Base-by-base conservation (phyloP, 2,113 vertebrate genomes). In the Sula dactylatra region DNA sequence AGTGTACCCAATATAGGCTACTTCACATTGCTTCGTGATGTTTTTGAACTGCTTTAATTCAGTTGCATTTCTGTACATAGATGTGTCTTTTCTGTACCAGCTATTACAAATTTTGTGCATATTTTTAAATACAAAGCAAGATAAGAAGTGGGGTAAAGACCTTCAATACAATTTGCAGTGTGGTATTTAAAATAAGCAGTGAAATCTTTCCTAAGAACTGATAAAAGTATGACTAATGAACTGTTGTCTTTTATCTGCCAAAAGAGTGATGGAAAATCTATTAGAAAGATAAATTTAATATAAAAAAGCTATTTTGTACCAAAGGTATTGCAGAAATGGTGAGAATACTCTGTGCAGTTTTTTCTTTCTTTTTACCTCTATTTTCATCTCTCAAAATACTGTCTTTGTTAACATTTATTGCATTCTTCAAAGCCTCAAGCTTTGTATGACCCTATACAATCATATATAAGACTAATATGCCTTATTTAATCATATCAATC, bases 11-110 rank as follows among this genome's bases (percentile, higher is more conserved):
- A 1, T n/a, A 47, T 0, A 72, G 25, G 27, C 38, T 64, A 7
- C 17, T 76, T 80, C 0, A 0, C 1, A 21, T 31, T 80, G 34
- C 20, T 88, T 79, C 4, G 2, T 72, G 20, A 19, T 11, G 3
- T 11, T 56, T 92, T 65, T 50, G 8, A 61, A 36, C 12, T 56
- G 11, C 31, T 89, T 72, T 77, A 70, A 66, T 80, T 70, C 12
- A 8, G 1, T 40, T 83, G 9, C 54, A 34, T 80, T 86, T 90
- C 36, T 65, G 14, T 52, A 25, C 2, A 1, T 25, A 32, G 21
- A 34, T 71, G 4, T 62, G 8, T 55, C 8, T 59, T 32, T 80
- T 81, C 13, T 73, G 6, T 73, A 67, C 8, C 7, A 65, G 27
- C 21, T 72, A 29, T 62, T 77, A 36, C n/a, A 83, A 90, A 61